These are phyloP conservation scores for Eucriotettix oculatus DNA, from an alignment of 2,888 invertebrate species.

Conservation along the genomic window DNA sequence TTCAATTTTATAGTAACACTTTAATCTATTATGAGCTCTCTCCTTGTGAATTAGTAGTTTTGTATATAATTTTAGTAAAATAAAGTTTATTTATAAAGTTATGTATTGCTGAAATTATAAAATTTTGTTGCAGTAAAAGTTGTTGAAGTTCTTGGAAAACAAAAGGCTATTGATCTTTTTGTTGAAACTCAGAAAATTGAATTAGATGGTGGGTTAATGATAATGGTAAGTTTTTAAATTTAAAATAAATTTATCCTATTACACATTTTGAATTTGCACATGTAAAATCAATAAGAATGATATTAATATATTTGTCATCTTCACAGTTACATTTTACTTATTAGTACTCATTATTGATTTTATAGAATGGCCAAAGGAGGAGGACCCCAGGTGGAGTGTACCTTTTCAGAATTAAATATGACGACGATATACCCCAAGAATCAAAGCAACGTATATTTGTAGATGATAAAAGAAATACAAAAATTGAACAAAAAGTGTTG, in stretches of 20 bases:
- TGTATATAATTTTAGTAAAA: too few relatives aligned
- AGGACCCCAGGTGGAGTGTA: constrained; percentile 79
- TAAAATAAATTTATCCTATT: constrained; percentile 12
- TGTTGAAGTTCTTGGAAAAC: constrained; percentile 52
- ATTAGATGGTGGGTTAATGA: constrained; percentile 70
- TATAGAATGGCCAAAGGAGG: constrained; percentile 57
- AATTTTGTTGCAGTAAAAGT: constrained; percentile 37
- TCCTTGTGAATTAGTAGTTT: too few relatives aligned
- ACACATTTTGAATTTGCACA: too few relatives aligned
- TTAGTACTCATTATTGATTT: constrained; percentile 10
- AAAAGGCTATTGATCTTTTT: constrained; percentile 55
- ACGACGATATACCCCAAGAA: constrained; percentile 45
- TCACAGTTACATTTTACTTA: too few relatives aligned
- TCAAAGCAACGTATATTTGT: constrained; percentile 50
- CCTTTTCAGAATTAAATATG: constrained; percentile 60
- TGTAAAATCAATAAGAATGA: too few relatives aligned
- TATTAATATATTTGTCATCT: too few relatives aligned
- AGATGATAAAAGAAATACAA: constrained; percentile 31
- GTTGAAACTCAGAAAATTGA: constrained; percentile 69
- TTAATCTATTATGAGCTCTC: too few relatives aligned
- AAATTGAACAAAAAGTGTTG: neutral
- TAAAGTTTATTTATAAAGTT: too few relatives aligned
- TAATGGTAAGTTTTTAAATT: constrained; percentile 37
- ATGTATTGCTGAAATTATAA: too few relatives aligned
- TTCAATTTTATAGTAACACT: too few relatives aligned